Evolutionary conservation across 2,888 invertebrate genomes (phyloP).

Genomic region (Elegia similella): DNA sequence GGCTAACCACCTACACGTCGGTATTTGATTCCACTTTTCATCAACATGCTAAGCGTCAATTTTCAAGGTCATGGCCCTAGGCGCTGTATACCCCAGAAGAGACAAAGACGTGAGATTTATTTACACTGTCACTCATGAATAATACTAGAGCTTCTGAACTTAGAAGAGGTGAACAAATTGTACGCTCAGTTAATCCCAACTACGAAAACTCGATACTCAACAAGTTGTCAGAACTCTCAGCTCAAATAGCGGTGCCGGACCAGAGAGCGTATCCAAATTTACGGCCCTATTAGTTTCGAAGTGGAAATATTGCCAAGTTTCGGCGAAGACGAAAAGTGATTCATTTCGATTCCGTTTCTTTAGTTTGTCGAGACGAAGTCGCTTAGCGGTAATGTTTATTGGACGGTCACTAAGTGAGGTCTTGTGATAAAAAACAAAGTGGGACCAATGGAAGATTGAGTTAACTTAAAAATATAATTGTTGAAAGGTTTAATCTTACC

Average conservation of each 20-base stretch:
- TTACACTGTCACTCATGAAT: neutral
- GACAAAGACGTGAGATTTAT: neutral
- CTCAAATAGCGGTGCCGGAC: neutral
- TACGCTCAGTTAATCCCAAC: neutral
- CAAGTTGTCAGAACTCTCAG: slow-evolving; percentile 7
- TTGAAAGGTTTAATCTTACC: too few relatives aligned
- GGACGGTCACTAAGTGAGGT: neutral
- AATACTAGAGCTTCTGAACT: neutral
- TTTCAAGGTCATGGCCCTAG: neutral
- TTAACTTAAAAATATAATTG: neutral
- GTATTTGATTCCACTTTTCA: too few relatives aligned
- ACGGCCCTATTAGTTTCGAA: slow-evolving; percentile 9
- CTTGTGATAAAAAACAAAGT: neutral
- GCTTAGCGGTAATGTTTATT: neutral
- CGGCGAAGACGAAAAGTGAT: neutral
- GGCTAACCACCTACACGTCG: too few relatives aligned
- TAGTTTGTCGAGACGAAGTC: neutral
- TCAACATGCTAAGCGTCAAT: neutral
- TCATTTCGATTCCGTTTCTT: slow-evolving; percentile 1
- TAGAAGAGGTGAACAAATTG: neutral
- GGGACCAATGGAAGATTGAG: neutral
- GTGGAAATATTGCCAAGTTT: slow-evolving; percentile 10
- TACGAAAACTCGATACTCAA: slow-evolving; percentile 3
- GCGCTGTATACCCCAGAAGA: neutral
- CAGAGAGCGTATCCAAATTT: neutral